Evolutionary conservation across 2,797 vertebrate genomes (phyloP), one percentile per base, ranked within the genome.

Genomic region (Liparis tanakae): DNA sequence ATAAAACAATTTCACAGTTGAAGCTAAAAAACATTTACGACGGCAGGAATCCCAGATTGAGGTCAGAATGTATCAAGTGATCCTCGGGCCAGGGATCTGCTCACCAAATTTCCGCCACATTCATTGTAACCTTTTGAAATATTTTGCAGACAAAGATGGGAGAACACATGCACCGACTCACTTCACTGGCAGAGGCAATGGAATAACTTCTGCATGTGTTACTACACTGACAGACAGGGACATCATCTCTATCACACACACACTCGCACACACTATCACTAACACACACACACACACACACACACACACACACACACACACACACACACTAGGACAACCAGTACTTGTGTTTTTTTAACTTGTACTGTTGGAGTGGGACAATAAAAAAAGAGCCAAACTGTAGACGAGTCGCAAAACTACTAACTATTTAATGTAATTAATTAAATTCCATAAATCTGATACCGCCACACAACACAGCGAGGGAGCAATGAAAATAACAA

Each of bases 371-470:
- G 34, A 7, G 41, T 55, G 71, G 77, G 74, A 34, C 69, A 79
- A 58, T 80, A 79, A 81, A 78, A 61, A 64, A 37, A 66, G 41
- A 41, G 46, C 43, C 18, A 44, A 77, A 51, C 69, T 48, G 44
- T 33, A 56, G 62, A 65, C 22, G 67, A 73, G 63, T 7, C 6
- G 22, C 48, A 73, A 56, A 68, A 69, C 58, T 64, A 56, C 12
- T 81, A 83, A 72, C 36, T 72, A 69, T 89, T 86, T 82, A 85
- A 85, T 85, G 70, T 78, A 72, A 80, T 90, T 46, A 81, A 82
- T 89, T 73, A 79, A 48, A 76, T 61, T 63, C 58, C 60, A 12
- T 62, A 61, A 50, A 53, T 61, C 53, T 55, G n/a, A 20, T 69
- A 70, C 43, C 64, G 56, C 66, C 56, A 41, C 33, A 14, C 14